phyloP scores from a whole-genome alignment of 2,888 invertebrate species.

The Ormyrus labotus region DNA sequence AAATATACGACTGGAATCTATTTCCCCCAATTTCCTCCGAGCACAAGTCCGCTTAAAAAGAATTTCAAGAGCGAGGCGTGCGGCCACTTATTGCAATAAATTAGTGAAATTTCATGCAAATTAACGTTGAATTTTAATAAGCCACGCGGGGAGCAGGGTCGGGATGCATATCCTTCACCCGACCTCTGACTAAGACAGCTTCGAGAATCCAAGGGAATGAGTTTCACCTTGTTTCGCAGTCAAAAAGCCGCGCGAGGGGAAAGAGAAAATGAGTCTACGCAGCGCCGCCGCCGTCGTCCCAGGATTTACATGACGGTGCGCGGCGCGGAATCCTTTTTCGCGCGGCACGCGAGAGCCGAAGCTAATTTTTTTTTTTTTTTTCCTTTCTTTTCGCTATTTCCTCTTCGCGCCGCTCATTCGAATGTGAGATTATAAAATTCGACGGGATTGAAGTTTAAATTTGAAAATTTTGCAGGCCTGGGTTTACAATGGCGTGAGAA shows the following conservation, averaged over 20 bases:
- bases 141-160: neutral
- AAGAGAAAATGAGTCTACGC: neutral
- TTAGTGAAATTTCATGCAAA: slow-evolving; percentile 47
- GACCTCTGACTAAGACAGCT: slow-evolving; percentile 31
- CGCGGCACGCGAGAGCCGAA: neutral
- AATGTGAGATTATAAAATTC: neutral
- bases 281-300: neutral
- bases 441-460: slow-evolving; percentile 44
- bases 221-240: neutral
- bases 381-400: neutral
- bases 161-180: neutral
- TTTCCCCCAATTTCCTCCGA: slow-evolving; percentile 18
- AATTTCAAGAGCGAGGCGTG: neutral
- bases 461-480: slow-evolving; percentile 44
- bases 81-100: slow-evolving; percentile 50
- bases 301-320: slow-evolving; percentile 35
- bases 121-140: slow-evolving; percentile 46
- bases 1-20: slow-evolving; percentile 26
- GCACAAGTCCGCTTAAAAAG: slow-evolving; percentile 7
- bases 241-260: neutral
- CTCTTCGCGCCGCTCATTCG: neutral
- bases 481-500: neutral
- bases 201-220: neutral
- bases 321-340: slow-evolving; percentile 33
- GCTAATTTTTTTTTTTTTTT: slow-evolving; percentile 13